Conservation (phyloP, 2,888 invertebrate species). For the Panzeria rudis region DNA sequence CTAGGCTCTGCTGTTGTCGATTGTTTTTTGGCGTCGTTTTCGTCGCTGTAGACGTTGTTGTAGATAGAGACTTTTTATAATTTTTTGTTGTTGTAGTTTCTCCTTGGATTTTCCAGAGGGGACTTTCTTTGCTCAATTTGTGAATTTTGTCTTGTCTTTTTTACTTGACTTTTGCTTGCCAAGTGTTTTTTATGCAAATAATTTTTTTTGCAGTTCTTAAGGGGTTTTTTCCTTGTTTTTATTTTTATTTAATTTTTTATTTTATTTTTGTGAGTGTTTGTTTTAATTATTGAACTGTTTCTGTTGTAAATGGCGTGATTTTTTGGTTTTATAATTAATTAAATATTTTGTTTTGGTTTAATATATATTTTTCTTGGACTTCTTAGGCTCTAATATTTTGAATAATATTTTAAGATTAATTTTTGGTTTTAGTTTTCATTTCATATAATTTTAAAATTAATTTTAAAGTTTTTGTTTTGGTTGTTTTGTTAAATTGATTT, state of each 20-base stretch:
- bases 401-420: conserved; percentile 51
- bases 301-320: conserved; percentile 71
- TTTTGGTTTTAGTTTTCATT: conserved; percentile 27
- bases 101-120: conserved; percentile 21
- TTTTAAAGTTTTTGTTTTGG: conserved; percentile 42
- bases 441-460: conserved; percentile 42
- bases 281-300: conserved; percentile 45
- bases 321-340: conserved; percentile 50
- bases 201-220: conserved; percentile 34
- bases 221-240: conserved; percentile 32
- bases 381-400: conserved; percentile 64
- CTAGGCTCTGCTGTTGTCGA: conserved; percentile 48
- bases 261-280: conserved; percentile 42
- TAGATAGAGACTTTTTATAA: background rate
- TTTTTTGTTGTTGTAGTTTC: conserved; percentile 22
- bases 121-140: conserved; percentile 27
- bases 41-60: conserved; percentile 12
- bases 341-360: conserved; percentile 29
- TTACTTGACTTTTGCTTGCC: conserved; percentile 24
- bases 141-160: conserved; percentile 57
- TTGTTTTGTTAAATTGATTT: conserved; percentile 26
- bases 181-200: conserved; percentile 41
- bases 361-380: conserved; percentile 64
- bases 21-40: conserved; percentile 17
- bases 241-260: conserved; percentile 2